These are phyloP conservation scores for Mythimna loreyi DNA, from an alignment of 2,888 invertebrate genomes.

Conservation along the genomic window DNA sequence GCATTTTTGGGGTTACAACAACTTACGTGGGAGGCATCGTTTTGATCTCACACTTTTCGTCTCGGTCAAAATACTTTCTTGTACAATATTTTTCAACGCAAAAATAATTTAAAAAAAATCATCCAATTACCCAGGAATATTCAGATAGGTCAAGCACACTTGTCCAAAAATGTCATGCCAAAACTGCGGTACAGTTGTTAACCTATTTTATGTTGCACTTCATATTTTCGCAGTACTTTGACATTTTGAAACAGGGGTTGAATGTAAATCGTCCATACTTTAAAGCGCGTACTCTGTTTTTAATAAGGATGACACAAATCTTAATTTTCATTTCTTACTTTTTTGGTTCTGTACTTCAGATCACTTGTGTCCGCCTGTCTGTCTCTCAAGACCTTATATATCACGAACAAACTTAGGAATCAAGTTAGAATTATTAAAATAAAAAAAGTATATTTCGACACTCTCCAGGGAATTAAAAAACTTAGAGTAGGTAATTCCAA, in stretches of 20 bases:
- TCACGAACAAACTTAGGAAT: no score
- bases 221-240: constrained; percentile 54
- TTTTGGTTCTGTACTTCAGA: no score
- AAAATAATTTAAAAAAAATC: constrained; percentile 28
- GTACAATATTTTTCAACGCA: not conserved
- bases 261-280: constrained; percentile 53
- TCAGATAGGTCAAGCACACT: constrained; percentile 49
- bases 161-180: constrained; percentile 44
- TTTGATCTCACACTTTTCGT: not conserved
- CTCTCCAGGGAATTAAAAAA: no score
- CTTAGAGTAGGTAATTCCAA: no score
- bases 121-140: constrained; percentile 42
- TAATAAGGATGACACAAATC: not conserved
- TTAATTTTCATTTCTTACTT: not conserved
- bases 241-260: constrained; percentile 13
- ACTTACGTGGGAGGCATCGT: no score
- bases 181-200: constrained; percentile 59
- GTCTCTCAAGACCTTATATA: no score
- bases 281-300: constrained; percentile 39
- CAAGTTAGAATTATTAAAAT: no score
- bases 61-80: constrained; percentile 2
- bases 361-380: no score
- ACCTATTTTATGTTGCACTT: constrained; percentile 58
- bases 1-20: no score
- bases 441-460: no score